phyloP scores from a whole-genome alignment of 2,888 invertebrate species.

The Timema cristinae region DNA sequence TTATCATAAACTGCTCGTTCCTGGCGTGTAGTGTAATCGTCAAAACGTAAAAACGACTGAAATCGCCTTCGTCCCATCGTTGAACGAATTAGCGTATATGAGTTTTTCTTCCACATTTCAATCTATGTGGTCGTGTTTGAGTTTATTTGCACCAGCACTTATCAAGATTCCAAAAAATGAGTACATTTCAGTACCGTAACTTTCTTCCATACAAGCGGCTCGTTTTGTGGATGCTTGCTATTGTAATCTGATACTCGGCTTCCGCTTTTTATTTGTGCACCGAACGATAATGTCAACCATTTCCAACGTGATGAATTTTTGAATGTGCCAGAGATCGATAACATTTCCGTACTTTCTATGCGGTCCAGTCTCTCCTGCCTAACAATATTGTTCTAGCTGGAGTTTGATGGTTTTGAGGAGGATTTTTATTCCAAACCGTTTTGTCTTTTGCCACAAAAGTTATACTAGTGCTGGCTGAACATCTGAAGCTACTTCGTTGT shows the following conservation, averaged over 20 bases:
- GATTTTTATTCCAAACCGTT: conserved; percentile 14
- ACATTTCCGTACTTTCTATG: too few relatives aligned
- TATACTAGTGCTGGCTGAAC: conserved; percentile 13
- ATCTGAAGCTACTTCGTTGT: conserved; percentile 16
- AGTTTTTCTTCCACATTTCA: neutral
- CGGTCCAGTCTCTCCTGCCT: neutral
- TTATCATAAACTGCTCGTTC: neutral
- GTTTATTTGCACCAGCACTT: too few relatives aligned
- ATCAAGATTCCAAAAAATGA: neutral
- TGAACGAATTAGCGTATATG: neutral
- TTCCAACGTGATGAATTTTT: neutral
- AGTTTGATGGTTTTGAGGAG: conserved; percentile 12
- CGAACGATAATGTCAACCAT: neutral
- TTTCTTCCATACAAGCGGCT: conserved; percentile 4
- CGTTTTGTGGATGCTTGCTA: conserved; percentile 7
- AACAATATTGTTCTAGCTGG: neutral
- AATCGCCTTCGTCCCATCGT: conserved; percentile 9
- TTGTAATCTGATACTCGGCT: neutral
- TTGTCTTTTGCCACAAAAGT: conserved; percentile 16
- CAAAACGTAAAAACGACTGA: neutral
- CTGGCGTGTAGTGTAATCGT: neutral
- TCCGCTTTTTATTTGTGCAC: neutral
- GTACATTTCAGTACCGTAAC: conserved; percentile 7
- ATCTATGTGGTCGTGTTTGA: too few relatives aligned
- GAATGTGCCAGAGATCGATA: too few relatives aligned